Evolutionary conservation across 2,113 vertebrate species (phyloP), one percentile per base, ranked within the genome.

Genomic region (Dromiciops gliroides): DNA sequence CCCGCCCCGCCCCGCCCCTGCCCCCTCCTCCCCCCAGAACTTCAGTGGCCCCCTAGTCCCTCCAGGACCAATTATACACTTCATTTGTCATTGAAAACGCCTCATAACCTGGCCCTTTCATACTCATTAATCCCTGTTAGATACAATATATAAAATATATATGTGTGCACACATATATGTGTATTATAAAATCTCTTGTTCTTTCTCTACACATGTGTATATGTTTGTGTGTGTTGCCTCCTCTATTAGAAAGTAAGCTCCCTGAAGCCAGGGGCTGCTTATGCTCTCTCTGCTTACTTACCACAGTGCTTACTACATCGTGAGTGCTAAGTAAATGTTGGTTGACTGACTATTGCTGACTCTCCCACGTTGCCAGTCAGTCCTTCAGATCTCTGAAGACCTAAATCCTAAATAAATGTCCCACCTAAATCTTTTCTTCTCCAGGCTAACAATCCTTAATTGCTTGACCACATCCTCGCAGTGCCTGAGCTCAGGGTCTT

Each of bases 401-500:
- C 60, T 14, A 3, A 1, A 31, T 3, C 16, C n/a, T n/a, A n/a
- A n/a, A n/a, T n/a, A n/a, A n/a, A 5, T 1, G 4, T 6, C 67
- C 67, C 67, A 53, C 37, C 31, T 4, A 5, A n/a, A 37, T 31
- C 2, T 75, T 75, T 6, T 75, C 37, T 75, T 75, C 37, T n/a
- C 67, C 67, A 22, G 67, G 37, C 6, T 22, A 19, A n/a, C 4
- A 19, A 7, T 44, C 16, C 67, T 6, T 4, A 19, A n/a, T 16
- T 44, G 14, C 16, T 3, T 7, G 67, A 7, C 37, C 37, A 19
- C 0, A 22, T 44, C 8, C 37, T n/a, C 16, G 22, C 2, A 19
- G 2, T 5, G 37, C 37, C 67, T 37, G 67, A 75, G 67, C 67
- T 75, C 67, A 16, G 37, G 25, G 67, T n/a, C 60, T 16, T 67